Conservation (phyloP, 2,113 vertebrate species). For the Calyptommatus sinebrachiatus region DNA sequence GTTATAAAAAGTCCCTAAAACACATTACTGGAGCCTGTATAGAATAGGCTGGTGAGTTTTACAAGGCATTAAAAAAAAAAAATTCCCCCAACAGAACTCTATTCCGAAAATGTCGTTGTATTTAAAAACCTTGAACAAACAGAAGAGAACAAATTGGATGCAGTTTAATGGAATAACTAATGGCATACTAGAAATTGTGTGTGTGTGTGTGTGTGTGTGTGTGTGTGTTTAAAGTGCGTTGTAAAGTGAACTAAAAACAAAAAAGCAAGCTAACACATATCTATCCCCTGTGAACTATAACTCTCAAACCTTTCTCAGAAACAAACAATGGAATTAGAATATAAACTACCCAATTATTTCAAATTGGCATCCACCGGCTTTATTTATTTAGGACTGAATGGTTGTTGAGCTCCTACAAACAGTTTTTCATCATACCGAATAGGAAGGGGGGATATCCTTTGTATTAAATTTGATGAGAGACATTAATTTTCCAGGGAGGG, state of each 20-base stretch:
- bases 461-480: slow-evolving; percentile 57
- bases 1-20: background rate
- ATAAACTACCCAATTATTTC: slow-evolving; percentile 66
- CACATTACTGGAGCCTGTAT: background rate
- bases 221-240: slow-evolving; percentile 5
- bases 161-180: slow-evolving; percentile 55
- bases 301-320: slow-evolving; percentile 63
- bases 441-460: slow-evolving; percentile 58
- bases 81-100: slow-evolving; percentile 9
- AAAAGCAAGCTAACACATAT: slow-evolving; percentile 54
- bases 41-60: background rate
- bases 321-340: slow-evolving; percentile 59
- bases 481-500: slow-evolving; percentile 17
- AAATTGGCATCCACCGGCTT: slow-evolving; percentile 51
- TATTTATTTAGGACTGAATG: slow-evolving; percentile 44
- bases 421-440: slow-evolving; percentile 52
- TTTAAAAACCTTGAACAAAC: slow-evolving; percentile 35
- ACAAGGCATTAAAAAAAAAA: background rate
- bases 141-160: slow-evolving; percentile 41
- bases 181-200: slow-evolving; percentile 45
- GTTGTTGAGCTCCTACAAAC: slow-evolving; percentile 38
- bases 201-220: slow-evolving; percentile 6
- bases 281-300: slow-evolving; percentile 57
- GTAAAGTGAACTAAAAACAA: slow-evolving; percentile 60
- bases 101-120: background rate